These are phyloP conservation scores for Esperia sulphurella DNA, from an alignment of 2,888 invertebrate genomes.

Conservation along the genomic window DNA sequence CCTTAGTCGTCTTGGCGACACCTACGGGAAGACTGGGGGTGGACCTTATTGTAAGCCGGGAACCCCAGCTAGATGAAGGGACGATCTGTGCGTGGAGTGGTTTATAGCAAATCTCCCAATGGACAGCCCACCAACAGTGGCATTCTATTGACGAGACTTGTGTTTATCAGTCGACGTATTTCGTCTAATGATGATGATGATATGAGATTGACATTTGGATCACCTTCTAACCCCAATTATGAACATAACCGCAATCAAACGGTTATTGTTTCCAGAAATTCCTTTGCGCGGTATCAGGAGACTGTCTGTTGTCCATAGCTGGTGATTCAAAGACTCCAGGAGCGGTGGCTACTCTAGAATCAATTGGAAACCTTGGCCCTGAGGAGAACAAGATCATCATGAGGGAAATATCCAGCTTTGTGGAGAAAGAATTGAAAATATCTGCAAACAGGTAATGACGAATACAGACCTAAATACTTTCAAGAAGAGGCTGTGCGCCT, in stretches of 20 bases:
- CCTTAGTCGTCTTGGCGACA: too few relatives aligned
- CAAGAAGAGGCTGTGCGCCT: not conserved
- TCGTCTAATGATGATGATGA: too few relatives aligned
- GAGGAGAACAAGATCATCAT: constrained; percentile 39
- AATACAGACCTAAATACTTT: not conserved
- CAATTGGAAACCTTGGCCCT: constrained; percentile 40
- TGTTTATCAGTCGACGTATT: not conserved
- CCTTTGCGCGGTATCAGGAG: constrained; percentile 30
- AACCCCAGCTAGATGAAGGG: too few relatives aligned
- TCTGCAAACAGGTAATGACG: constrained; percentile 35
- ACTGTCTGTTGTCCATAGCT: constrained; percentile 29
- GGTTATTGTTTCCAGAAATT: constrained; percentile 39
- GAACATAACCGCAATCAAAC: not conserved
- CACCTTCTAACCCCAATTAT: not conserved
- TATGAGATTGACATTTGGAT: not conserved
- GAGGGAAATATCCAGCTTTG: constrained; percentile 37
- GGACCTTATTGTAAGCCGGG: too few relatives aligned
- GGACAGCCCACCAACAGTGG: too few relatives aligned
- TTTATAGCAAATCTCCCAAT: too few relatives aligned
- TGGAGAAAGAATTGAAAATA: constrained; percentile 49
- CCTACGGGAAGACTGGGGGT: too few relatives aligned
- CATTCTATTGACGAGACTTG: too few relatives aligned
- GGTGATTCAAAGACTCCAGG: constrained; percentile 24
- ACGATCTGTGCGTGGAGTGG: too few relatives aligned
- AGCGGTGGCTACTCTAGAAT: constrained; percentile 41